phyloP scores from a whole-genome alignment of 2,888 invertebrate species.

The Vannuccia rotundouncinata region DNA sequence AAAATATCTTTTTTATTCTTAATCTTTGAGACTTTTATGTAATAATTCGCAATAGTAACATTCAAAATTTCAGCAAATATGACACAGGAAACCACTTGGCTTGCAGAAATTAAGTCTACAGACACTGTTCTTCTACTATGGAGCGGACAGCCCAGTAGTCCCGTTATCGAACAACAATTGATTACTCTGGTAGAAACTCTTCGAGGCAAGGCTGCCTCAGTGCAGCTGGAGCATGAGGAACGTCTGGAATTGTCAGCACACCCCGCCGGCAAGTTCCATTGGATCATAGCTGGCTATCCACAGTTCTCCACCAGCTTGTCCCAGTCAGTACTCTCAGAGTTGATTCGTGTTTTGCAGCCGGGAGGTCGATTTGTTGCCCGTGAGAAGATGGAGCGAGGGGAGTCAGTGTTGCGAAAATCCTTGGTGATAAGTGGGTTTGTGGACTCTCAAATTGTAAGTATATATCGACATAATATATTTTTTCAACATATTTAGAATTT shows the following conservation, averaged over 20 bases:
- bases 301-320: conserved; percentile 3
- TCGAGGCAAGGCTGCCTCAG: background rate
- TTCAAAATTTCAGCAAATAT: background rate
- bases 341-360: background rate
- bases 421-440: background rate
- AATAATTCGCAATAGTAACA: no score
- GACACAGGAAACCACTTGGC: background rate
- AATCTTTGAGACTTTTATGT: no score
- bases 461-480: no score
- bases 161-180: background rate
- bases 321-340: background rate
- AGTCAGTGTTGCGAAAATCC: background rate
- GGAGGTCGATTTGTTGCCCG: background rate
- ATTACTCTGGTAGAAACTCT: background rate
- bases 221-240: background rate
- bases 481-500: no score
- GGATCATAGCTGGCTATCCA: background rate
- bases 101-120: background rate
- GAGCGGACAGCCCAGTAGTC: background rate
- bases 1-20: no score
- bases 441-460: background rate
- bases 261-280: background rate
- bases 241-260: background rate
- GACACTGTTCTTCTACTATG: background rate
- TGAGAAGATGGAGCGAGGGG: background rate